These are phyloP conservation scores for Trinectes maculatus DNA, from an alignment of 2,113 vertebrate genomes.

Conservation along the genomic window DNA sequence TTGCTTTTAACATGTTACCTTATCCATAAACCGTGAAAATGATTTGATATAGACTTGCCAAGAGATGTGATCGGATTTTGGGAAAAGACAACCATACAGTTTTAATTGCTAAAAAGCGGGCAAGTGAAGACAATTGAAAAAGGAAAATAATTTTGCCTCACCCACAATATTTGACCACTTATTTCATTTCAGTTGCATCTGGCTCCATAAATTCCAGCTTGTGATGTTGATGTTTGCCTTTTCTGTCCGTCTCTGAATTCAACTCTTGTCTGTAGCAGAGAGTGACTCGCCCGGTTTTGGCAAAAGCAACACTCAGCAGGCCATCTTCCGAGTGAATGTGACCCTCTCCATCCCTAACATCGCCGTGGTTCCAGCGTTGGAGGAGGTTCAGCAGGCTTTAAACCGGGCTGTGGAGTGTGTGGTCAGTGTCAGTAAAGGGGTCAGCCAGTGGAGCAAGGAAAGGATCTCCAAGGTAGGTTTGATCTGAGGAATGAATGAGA, in stretches of 20 bases:
- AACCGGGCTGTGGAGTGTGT: conserved; percentile 87
- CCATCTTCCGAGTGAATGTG: conserved; percentile 87
- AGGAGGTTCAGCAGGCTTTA: conserved; percentile 89
- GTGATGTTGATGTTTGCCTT: background rate
- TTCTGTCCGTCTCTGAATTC: conserved; percentile 6
- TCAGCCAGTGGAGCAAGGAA: conserved; percentile 90
- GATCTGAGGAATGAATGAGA: background rate
- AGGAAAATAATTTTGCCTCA: too few relatives aligned
- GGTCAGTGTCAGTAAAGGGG: conserved; percentile 88
- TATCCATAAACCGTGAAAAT: too few relatives aligned
- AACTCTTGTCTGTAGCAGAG: conserved; percentile 71
- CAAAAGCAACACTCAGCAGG: conserved; percentile 71
- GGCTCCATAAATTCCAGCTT: background rate
- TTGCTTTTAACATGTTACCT: background rate
- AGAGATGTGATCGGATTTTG: background rate
- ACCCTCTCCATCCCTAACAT: conserved; percentile 89
- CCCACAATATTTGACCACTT: background rate
- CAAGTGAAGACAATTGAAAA: too few relatives aligned
- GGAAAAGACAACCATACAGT: too few relatives aligned
- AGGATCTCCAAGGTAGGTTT: conserved; percentile 86
- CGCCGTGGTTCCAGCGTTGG: conserved; percentile 85
- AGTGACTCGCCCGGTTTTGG: conserved; percentile 61
- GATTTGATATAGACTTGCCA: background rate
- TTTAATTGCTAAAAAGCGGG: too few relatives aligned
- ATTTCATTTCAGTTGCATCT: background rate